phyloP scores from a whole-genome alignment of 2,113 vertebrate genomes.

The Probosciger aterrimus region DNA sequence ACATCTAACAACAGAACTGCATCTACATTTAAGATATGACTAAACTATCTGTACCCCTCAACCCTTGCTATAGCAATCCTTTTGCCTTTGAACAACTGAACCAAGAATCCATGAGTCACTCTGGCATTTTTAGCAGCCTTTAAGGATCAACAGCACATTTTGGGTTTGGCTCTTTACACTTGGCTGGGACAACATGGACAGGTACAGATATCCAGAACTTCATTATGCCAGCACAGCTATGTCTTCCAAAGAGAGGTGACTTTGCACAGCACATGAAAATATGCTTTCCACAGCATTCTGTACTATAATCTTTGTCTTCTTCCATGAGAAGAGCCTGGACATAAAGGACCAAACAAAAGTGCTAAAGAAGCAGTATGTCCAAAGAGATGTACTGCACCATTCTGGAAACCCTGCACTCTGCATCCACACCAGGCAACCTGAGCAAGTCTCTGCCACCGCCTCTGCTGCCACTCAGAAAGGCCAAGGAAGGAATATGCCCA shows the following conservation, averaged over 20 bases:
- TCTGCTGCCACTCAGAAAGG: background rate
- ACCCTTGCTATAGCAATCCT: background rate
- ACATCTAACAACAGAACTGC: rapidly evolving
- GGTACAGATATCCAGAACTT: background rate
- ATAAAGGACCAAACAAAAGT: background rate
- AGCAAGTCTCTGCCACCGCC: background rate
- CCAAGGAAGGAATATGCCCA: background rate
- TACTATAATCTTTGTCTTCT: background rate
- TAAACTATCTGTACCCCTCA: background rate
- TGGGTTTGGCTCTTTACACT: background rate
- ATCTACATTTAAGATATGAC: background rate
- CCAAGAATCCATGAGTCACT: background rate
- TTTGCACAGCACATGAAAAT: background rate
- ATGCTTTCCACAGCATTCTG: background rate
- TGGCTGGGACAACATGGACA: background rate
- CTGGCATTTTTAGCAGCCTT: background rate
- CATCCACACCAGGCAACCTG: background rate
- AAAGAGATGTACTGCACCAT: background rate
- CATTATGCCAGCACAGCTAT: background rate
- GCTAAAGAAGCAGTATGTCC: background rate
- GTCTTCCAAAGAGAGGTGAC: background rate
- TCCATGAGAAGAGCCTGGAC: background rate
- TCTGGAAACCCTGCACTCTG: rapidly evolving
- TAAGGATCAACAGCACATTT: background rate
- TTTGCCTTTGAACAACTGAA: background rate